Conservation (phyloP, 2,113 vertebrate genomes). For the Notarius quadriscutis region DNA sequence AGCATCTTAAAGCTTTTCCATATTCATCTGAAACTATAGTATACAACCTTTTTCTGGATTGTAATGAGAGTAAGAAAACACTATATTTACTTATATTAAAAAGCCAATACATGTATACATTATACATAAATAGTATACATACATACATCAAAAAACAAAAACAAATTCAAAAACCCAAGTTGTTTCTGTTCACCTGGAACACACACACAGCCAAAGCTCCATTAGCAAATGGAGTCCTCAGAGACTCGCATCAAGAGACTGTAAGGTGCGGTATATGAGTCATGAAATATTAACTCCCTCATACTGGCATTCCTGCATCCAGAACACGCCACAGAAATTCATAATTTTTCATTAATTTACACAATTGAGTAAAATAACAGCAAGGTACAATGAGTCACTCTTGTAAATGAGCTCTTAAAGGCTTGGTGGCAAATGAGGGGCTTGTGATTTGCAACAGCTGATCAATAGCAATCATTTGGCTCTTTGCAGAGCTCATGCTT, state of each 20-base stretch:
- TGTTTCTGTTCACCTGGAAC: neutral
- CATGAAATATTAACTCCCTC: neutral
- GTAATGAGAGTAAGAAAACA: neutral
- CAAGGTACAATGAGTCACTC: conserved; percentile 22
- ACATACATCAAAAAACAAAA: neutral
- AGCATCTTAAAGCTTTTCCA: neutral
- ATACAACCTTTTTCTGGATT: neutral
- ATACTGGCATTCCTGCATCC: neutral
- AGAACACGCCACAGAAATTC: conserved; percentile 7
- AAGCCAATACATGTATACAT: neutral
- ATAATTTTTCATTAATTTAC: conserved; percentile 22
- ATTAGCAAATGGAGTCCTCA: neutral
- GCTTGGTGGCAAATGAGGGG: conserved; percentile 29
- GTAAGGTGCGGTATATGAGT: neutral
- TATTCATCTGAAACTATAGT: too few relatives aligned
- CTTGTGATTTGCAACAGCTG: conserved; percentile 43
- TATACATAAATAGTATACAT: neutral
- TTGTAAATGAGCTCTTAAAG: conserved; percentile 38
- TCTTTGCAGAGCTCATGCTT: conserved; percentile 40
- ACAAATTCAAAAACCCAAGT: neutral
- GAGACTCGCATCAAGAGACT: neutral
- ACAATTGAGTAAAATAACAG: conserved; percentile 14
- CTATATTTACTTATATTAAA: neutral
- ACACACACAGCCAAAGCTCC: neutral
- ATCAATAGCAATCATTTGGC: conserved; percentile 51